Conservation (phyloP, 1,140 invertebrate genomes). For the Nasonia vitripennis region DNA sequence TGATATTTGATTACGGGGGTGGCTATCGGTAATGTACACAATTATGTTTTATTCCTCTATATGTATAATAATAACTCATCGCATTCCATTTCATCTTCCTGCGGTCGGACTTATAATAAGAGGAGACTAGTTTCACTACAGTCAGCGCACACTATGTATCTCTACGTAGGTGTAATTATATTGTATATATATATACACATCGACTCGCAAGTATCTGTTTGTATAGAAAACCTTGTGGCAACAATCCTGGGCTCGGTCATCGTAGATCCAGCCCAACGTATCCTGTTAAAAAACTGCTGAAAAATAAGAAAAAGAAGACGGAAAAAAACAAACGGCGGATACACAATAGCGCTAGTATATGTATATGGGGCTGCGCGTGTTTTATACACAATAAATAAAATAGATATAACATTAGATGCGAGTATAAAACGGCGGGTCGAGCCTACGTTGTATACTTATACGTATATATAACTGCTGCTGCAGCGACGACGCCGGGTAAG, state of each 20-base stretch:
- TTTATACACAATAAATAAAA: conserved; percentile 2
- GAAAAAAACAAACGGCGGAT: conserved; percentile 3
- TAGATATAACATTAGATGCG: background rate
- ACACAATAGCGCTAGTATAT: background rate
- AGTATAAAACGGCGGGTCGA: background rate
- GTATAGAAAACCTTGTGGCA: background rate
- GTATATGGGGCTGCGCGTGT: conserved; percentile 8
- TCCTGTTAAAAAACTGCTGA: conserved; percentile 44
- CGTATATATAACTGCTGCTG: background rate
- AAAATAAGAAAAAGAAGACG: conserved; percentile 28
- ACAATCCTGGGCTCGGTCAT: background rate
- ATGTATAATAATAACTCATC: background rate
- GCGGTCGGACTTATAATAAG: no score
- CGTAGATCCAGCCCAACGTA: background rate
- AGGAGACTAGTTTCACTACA: no score
- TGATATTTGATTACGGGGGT: no score
- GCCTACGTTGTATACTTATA: background rate
- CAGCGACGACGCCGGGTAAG: background rate
- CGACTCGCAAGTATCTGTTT: background rate
- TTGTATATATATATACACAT: background rate
- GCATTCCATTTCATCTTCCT: background rate
- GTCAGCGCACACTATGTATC: background rate
- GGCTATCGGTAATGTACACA: no score
- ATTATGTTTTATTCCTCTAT: background rate
- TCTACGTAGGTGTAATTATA: background rate